A percentile compares a stretch with the other conserved stretches of the same genome.
phyloP scores from a whole-genome alignment of 2,797 vertebrate genomes.

The Phoxinus dragarum region DNA sequence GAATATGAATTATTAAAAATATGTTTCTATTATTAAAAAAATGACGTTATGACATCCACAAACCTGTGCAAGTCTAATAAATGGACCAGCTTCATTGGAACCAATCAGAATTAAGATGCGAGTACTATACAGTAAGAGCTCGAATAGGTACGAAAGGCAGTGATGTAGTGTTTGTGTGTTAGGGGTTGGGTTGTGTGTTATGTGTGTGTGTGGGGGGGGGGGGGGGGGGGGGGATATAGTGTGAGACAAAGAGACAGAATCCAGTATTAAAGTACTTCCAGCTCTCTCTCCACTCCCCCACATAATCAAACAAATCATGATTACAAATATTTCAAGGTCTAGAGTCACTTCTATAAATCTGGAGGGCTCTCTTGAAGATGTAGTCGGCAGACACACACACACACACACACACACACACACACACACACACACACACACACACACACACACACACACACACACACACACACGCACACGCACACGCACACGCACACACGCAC shows the following conservation, averaged over 20 bases:
- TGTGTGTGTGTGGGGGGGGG: too few species aligned
- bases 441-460: neutral
- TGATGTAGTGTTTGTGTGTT: conserved; percentile 12
- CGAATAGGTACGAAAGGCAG: neutral
- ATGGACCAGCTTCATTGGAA: neutral
- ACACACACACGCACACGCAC: conserved; percentile 1
- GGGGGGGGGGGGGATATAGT: neutral
- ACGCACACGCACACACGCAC: neutral
- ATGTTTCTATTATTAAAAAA: neutral
- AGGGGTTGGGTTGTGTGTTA: neutral
- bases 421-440: conserved; percentile 1
- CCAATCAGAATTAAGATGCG: neutral
- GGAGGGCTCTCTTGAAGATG: conserved; percentile 47
- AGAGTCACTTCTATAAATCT: conserved; percentile 65
- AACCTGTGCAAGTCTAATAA: neutral
- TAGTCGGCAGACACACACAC: neutral
- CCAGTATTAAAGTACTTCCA: conserved; percentile 61
- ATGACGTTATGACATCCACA: neutral
- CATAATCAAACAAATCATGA: conserved; percentile 72
- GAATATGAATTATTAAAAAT: neutral
- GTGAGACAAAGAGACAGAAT: conserved; percentile 27
- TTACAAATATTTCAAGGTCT: conserved; percentile 62
- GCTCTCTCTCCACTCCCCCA: conserved; percentile 53
- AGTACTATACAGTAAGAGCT: neutral
- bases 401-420: conserved; percentile 2